Base-by-base conservation (phyloP, 2,797 vertebrate genomes). In the Rhinoraja longicauda region DNA sequence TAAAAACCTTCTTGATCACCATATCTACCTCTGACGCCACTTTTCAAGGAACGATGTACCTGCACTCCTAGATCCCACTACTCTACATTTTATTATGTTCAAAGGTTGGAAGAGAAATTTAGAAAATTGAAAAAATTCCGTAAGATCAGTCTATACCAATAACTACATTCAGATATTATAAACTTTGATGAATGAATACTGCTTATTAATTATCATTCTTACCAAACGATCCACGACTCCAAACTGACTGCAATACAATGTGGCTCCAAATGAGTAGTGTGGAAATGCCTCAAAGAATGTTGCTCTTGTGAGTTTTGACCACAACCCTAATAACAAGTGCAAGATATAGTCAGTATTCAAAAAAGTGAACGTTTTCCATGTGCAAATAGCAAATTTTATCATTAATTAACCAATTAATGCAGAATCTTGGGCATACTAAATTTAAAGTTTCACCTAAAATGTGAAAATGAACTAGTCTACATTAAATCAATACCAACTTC, bases 181-280 rank as follows among this genome's bases (percentile, higher is more conserved):
- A 90, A 67, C 64, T 39, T 13, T 81, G 79, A 32, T 90, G n/a
- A 90, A 75, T 53, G 2, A 75, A 29, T 53, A 73, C 24, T 39
- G 72, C 39, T 72, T 53, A 45, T 45, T 26, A 12, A 0, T 91
- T 73, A 8, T 53, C 12, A 73, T 15, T 26, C 97, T 97, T 96
- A 99, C 99, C 98, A 99, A 95, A 99, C 97, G 95, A 98, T 97
- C 99, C 98, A 99, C 0, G 98, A 98, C 95, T 96, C 98, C 94
- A 99, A 96, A 95, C 96, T 99, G 95, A 99, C 97, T 84, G 97
- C 96, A 95, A 99, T 98, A 95, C 98, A 99, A 91, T 99, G 99
- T 77, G 97, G 96, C 93, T 99, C 98, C 70, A 95, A 94, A 93
- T 94, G 96, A 59, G 96, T 95, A 93, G 96, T 96, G 92, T 97